These are phyloP conservation scores for Tokudaia muenninki DNA, from an alignment of 2,797 vertebrate genomes.

Conservation along the genomic window DNA sequence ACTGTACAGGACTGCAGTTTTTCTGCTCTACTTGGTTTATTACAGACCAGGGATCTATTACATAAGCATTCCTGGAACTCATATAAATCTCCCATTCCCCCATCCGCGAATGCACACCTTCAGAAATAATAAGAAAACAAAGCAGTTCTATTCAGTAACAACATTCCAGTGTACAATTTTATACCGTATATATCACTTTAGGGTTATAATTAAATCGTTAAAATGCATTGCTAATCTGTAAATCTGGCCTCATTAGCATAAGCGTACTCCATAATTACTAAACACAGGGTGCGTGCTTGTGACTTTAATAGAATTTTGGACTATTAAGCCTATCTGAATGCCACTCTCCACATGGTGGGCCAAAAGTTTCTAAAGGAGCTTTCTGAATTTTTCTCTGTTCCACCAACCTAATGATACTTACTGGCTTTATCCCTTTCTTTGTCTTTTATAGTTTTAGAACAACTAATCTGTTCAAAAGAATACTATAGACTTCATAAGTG, in stretches of 20 bases:
- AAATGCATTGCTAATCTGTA: slow-evolving; percentile 89
- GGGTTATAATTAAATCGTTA: slow-evolving; percentile 88
- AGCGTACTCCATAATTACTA: slow-evolving; percentile 86
- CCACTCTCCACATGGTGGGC: slow-evolving; percentile 32
- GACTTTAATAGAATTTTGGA: slow-evolving; percentile 69
- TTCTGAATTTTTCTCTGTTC: slow-evolving; percentile 49
- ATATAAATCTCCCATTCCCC: slow-evolving; percentile 78
- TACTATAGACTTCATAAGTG: slow-evolving; percentile 9
- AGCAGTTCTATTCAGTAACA: slow-evolving; percentile 59
- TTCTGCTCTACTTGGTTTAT: slow-evolving; percentile 87
- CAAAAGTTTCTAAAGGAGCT: slow-evolving; percentile 51
- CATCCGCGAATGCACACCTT: neutral
- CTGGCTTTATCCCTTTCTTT: neutral
- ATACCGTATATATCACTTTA: slow-evolving; percentile 84
- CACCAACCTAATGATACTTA: neutral
- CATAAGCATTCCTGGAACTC: slow-evolving; percentile 81
- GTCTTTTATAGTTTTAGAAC: neutral
- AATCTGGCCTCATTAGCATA: slow-evolving; percentile 87
- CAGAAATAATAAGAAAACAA: slow-evolving; percentile 74
- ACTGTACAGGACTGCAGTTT: slow-evolving; percentile 79
- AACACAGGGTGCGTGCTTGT: slow-evolving; percentile 80
- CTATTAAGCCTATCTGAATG: slow-evolving; percentile 61
- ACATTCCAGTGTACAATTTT: slow-evolving; percentile 81
- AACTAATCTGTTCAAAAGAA: neutral
- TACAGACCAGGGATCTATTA: slow-evolving; percentile 85